Evolutionary conservation across 1,140 invertebrate genomes (phyloP).

Genomic region (Lasaia peninsularis): DNA sequence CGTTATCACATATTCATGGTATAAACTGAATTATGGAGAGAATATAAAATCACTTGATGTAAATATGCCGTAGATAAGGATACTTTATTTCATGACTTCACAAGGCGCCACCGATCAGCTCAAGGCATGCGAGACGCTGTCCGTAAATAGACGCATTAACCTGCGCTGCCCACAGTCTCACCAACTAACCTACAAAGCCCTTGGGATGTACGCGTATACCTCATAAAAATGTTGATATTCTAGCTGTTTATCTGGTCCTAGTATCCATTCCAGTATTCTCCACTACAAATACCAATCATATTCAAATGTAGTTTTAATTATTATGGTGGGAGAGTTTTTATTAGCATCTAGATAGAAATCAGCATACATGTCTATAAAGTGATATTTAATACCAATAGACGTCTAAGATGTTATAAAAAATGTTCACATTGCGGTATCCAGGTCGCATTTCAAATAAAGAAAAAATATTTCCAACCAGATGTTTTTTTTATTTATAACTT

Average conservation of each 20-base stretch:
- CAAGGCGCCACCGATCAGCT: conserved; percentile 58
- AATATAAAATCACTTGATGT: conserved; percentile 24
- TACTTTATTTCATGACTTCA: conserved; percentile 58
- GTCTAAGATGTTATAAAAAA: conserved; percentile 5
- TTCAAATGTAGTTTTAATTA: conserved; percentile 22
- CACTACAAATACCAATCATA: conserved; percentile 18
- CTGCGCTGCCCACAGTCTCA: conserved; percentile 37
- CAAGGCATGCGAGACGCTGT: conserved; percentile 36
- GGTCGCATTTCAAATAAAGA: neutral
- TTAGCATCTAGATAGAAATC: conserved; percentile 17
- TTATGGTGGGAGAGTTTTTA: conserved; percentile 20
- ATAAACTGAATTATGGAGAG: no score
- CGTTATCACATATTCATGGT: no score
- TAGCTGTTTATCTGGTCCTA: conserved; percentile 16
- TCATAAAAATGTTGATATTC: conserved; percentile 37
- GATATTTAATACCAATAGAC: conserved; percentile 8
- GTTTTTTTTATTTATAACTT: neutral
- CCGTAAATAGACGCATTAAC: conserved; percentile 53
- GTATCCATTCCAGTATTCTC: conserved; percentile 6
- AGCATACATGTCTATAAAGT: neutral
- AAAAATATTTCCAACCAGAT: neutral
- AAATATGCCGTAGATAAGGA: conserved; percentile 54
- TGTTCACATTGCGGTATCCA: neutral
- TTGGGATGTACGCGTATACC: conserved; percentile 39
- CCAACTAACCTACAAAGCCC: conserved; percentile 66